Base-by-base conservation (phyloP, 2,113 vertebrate species). In the Telmatochromis sp. region DNA sequence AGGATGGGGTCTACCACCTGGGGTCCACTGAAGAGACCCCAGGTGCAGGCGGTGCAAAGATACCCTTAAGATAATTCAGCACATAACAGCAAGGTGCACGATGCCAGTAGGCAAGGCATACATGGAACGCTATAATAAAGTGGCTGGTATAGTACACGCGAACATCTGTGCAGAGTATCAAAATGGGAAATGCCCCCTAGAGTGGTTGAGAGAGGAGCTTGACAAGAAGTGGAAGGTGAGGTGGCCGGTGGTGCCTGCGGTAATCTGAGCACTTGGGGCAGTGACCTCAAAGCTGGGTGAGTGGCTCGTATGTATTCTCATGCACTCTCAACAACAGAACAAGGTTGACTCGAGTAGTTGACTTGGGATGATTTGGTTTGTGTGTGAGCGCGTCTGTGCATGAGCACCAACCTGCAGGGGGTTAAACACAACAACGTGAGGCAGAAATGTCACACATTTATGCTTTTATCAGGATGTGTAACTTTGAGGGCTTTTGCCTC, bases 401-500 rank as follows among this genome's bases (percentile, higher is more conserved):
- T 81, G 21, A 4, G 26, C 58, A 53, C 9, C 4, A 73, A 68
- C 79, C 80, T 19, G 1, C 58, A 57, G 80, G 80, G 73, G 86
- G 23, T 53, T 81, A 28, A 23, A 82, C 80, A 82, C 33, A 82
- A 92, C 87, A 80, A 91, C 28, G 57, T 65, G 65, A 84, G 37
- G 86, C 50, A 85, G 68, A 94, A 89, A 89, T 87, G 82, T 92
- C 87, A 90, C 58, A 88, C 60, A 83, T 92, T 94, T 53, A 75
- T 86, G 85, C 80, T 94, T 90, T 93, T 86, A 93, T 92, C 89
- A 83, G 31, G 35, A 86, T 79, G 85, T 81, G 81, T 84, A 90
- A 89, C 80, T 89, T 84, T 86, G 35, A 86, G 63, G 82, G 57
- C 14, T 85, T 90, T 33, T 89, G 80, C 91, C 93, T 88, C 51